phyloP scores from a whole-genome alignment of 2,113 vertebrate species.

The Ceuthmochares aereus region DNA sequence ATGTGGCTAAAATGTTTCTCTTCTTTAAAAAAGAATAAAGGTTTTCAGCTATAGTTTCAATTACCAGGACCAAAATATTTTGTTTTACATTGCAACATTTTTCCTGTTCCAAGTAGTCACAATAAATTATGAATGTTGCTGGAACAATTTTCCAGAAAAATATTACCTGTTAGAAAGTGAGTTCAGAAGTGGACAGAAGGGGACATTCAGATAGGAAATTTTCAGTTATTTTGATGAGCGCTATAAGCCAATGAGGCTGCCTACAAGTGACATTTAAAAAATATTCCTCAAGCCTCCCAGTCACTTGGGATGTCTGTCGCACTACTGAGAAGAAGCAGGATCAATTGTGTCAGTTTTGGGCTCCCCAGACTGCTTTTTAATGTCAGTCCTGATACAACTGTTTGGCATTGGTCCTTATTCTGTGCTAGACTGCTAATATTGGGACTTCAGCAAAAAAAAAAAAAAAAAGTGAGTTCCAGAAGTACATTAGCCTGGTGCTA shows the following conservation, averaged over 20 bases:
- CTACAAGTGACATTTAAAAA: neutral
- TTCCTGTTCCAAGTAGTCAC: neutral
- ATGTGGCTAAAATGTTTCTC: neutral
- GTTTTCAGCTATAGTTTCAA: neutral
- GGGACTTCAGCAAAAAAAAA: neutral
- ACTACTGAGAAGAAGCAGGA: neutral
- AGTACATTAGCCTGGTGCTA: neutral
- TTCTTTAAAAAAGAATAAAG: neutral
- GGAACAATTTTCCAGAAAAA: neutral
- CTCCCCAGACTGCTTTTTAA: neutral
- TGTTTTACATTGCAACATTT: neutral
- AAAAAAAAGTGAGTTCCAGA: neutral
- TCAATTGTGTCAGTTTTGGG: neutral
- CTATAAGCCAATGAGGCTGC: neutral
- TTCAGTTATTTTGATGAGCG: neutral
- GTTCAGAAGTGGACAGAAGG: neutral
- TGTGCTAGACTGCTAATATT: neutral
- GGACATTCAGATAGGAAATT: neutral
- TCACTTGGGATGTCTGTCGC: neutral
- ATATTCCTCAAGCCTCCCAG: neutral
- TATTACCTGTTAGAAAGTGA: neutral
- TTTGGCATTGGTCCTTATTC: neutral
- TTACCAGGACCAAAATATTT: neutral
- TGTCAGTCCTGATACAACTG: fast-evolving
- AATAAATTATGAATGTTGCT: neutral